Percentiles rank a stretch among this genome's conserved stretches.
Evolutionary conservation across 2,113 vertebrate species (phyloP).

Genomic region (Gobio gobio): DNA sequence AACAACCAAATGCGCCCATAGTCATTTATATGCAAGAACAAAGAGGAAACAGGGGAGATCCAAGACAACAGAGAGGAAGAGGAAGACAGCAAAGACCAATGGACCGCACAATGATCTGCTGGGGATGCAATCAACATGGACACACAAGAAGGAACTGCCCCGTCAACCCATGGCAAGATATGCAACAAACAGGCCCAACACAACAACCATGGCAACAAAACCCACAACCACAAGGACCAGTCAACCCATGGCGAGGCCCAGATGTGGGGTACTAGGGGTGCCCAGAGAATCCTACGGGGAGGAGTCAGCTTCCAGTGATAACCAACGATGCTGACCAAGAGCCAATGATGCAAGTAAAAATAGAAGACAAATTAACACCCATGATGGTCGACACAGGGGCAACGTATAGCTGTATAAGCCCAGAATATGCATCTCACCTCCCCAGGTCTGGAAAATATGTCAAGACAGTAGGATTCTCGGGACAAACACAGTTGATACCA

Average conservation of each 20-base stretch:
- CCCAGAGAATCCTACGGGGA: not conserved
- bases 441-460: slow-evolving; percentile 2
- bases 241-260: not conserved
- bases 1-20: not conserved
- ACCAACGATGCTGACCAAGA: not conserved
- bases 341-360: not conserved
- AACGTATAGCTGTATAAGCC: not conserved
- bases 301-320: not conserved
- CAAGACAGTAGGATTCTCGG: slow-evolving; percentile 1
- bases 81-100: not conserved
- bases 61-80: not conserved
- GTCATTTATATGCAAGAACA: not conserved
- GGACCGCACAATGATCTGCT: not conserved
- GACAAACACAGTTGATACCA: not conserved
- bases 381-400: not conserved
- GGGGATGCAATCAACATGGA: not conserved
- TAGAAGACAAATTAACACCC: not conserved
- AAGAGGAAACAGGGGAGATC: not conserved
- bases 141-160: not conserved
- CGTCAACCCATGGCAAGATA: not conserved
- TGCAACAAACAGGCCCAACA: too few species aligned
- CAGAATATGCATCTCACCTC: not conserved
- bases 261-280: not conserved
- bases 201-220: too few species aligned
- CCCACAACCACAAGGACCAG: rapidly evolving